A percentile compares a stretch with the other conserved stretches of the same genome.
Evolutionary conservation across 2,888 invertebrate genomes (phyloP).

Genomic region (Geotrupes spiniger): DNA sequence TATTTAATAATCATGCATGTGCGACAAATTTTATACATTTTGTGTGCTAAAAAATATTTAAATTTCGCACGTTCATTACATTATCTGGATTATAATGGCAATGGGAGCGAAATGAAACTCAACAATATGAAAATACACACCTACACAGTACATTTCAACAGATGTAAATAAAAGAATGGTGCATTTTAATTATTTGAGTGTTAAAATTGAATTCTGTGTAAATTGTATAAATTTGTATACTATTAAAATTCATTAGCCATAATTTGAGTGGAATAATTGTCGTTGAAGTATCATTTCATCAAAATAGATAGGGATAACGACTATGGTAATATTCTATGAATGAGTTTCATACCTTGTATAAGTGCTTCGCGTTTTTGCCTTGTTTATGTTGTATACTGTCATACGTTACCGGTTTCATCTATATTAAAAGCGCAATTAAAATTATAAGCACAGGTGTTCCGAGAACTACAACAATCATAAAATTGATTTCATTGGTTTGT

Average conservation of each 20-base stretch:
- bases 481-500: conserved; percentile 45
- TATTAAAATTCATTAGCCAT: conserved; percentile 46
- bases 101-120: too few species aligned
- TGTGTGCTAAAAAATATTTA: too few species aligned
- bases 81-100: background rate
- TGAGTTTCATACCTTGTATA: background rate
- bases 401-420: conserved; percentile 7
- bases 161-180: conserved; percentile 31
- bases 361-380: conserved; percentile 2
- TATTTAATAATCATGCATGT: too few species aligned
- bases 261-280: conserved; percentile 31
- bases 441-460: conserved; percentile 44
- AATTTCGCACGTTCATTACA: background rate
- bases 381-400: background rate
- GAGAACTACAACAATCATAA: conserved; percentile 40
- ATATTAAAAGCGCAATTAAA: conserved; percentile 39
- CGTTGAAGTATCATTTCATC: conserved; percentile 25
- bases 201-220: conserved; percentile 36
- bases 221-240: conserved; percentile 48
- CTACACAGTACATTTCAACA: conserved; percentile 23
- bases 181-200: conserved; percentile 39
- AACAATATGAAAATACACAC: too few species aligned
- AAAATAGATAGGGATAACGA: conserved; percentile 11
- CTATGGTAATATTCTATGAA: conserved; percentile 3
- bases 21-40: too few species aligned